phyloP scores from a whole-genome alignment of 2,113 vertebrate species.

The Emydocephalus ijimae region DNA sequence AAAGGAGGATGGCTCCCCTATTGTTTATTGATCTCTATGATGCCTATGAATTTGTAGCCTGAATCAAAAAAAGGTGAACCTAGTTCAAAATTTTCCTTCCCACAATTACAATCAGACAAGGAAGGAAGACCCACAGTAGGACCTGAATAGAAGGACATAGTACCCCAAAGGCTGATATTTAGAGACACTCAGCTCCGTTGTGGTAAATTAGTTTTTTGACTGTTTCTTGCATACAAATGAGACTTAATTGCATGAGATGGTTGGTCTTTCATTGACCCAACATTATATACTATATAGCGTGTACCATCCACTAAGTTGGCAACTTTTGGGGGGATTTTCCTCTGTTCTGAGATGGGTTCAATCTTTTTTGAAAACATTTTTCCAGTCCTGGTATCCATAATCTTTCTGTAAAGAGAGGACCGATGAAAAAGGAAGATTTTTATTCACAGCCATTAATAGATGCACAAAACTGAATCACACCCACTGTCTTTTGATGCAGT shows the following conservation, averaged over 20 bases:
- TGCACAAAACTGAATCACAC: background rate
- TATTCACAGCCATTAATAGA: background rate
- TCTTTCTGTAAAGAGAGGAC: background rate
- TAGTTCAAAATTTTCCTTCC: background rate
- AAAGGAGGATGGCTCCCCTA: background rate
- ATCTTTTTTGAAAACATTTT: background rate
- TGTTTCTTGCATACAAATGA: background rate
- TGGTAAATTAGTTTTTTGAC: background rate
- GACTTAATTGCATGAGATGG: background rate
- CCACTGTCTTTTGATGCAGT: background rate
- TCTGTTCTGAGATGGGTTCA: background rate
- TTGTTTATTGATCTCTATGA: background rate
- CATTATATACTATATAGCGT: background rate
- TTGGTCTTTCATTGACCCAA: background rate
- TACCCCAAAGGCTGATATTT: background rate
- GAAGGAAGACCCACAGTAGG: background rate
- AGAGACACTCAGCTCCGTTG: background rate
- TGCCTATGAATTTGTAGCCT: background rate
- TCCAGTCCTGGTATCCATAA: background rate
- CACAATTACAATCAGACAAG: background rate
- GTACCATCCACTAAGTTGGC: background rate
- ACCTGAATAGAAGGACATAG: background rate
- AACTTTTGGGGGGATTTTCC: background rate
- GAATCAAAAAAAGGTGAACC: background rate
- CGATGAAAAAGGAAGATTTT: background rate